Percentiles rank a stretch among this genome's conserved stretches.
Conservation (phyloP, 2,113 vertebrate species). For the Quiscalus mexicanus region DNA sequence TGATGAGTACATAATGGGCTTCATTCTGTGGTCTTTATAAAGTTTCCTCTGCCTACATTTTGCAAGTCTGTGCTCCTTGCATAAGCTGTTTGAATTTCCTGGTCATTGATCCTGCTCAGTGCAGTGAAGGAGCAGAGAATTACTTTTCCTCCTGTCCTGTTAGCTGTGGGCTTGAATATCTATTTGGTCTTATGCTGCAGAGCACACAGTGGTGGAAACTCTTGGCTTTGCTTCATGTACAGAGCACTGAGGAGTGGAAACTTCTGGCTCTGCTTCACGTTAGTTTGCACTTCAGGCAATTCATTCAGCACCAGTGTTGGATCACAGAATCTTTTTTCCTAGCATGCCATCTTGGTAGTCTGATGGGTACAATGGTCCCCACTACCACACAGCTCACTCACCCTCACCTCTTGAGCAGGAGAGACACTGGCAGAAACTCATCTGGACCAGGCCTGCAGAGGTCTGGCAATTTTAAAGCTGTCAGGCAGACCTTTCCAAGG, state of each 20-base stretch:
- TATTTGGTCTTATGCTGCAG: background rate
- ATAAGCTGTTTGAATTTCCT: slow-evolving; percentile 14
- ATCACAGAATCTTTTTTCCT: background rate
- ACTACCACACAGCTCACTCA: background rate
- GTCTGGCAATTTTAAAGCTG: background rate
- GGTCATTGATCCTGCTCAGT: background rate
- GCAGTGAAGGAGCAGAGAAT: background rate
- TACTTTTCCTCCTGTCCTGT: slow-evolving; percentile 26
- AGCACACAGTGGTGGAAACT: background rate
- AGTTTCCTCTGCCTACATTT: background rate
- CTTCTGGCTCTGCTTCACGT: background rate
- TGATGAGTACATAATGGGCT: background rate
- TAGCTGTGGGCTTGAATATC: background rate
- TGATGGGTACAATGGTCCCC: background rate
- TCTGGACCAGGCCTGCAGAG: background rate
- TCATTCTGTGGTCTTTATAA: background rate
- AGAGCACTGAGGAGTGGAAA: background rate
- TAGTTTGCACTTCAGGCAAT: background rate
- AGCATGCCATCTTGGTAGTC: background rate
- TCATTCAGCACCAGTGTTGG: background rate
- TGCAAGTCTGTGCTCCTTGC: background rate
- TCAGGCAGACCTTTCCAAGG: background rate
- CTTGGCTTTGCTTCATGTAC: background rate
- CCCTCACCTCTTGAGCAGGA: background rate
- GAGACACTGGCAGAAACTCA: background rate